These are phyloP conservation scores for Pseudococcus longispinus DNA, from an alignment of 2,888 invertebrate genomes.

Conservation along the genomic window DNA sequence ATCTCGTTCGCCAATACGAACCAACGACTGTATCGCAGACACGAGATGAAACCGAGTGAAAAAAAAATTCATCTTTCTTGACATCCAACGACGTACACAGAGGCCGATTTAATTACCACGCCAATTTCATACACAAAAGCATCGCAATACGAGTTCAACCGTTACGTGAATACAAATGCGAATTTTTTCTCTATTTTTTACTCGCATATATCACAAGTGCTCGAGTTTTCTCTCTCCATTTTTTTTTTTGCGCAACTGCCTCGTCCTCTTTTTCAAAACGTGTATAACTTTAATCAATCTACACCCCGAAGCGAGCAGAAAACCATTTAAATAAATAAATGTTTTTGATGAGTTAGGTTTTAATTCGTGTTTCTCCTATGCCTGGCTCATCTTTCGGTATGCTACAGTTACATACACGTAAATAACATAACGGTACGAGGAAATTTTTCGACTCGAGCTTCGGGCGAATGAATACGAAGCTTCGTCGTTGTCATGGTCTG, in stretches of 20 bases:
- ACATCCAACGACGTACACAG: background rate
- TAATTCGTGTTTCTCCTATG: background rate
- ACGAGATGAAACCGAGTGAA: no score
- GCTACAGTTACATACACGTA: no score
- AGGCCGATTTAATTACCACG: background rate
- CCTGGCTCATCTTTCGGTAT: background rate
- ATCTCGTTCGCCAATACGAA: background rate
- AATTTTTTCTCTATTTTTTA: background rate
- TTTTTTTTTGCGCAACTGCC: no score
- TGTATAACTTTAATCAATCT: background rate
- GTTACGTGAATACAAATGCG: background rate
- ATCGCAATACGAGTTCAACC: background rate
- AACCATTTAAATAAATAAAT: slow-evolving; percentile 30
- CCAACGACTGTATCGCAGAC: no score
- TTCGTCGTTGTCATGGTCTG: background rate
- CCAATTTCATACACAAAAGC: slow-evolving; percentile 10
- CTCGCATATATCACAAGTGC: no score
- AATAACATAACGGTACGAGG: background rate
- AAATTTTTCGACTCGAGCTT: background rate
- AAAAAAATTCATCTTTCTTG: background rate
- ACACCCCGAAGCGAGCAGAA: slow-evolving; percentile 5
- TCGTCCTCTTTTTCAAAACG: background rate
- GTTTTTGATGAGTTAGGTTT: background rate
- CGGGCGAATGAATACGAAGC: background rate
- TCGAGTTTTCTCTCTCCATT: no score